These are phyloP conservation scores for Coptodon bakossiorum DNA, from an alignment of 2,113 vertebrate genomes.

Conservation along the genomic window DNA sequence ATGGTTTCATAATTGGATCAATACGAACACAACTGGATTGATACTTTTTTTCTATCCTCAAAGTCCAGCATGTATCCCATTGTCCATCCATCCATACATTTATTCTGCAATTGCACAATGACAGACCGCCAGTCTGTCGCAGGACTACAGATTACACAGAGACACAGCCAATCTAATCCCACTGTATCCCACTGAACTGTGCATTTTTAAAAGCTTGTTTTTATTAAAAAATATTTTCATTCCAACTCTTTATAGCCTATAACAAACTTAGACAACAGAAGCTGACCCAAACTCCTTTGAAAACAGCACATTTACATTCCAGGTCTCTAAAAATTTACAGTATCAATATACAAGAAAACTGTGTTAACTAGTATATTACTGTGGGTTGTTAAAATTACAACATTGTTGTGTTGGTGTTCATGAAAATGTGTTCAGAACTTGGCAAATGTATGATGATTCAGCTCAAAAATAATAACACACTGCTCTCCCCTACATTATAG, in stretches of 20 bases:
- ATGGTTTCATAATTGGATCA: background rate
- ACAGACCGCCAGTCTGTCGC: background rate
- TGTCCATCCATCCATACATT: background rate
- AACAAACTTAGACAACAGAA: background rate
- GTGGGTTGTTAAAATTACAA: too few species aligned
- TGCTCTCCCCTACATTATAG: too few species aligned
- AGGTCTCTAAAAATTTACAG: background rate
- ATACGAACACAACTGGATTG: background rate
- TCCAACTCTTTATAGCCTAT: background rate
- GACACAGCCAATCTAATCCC: background rate
- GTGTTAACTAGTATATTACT: too few species aligned
- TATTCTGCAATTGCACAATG: background rate
- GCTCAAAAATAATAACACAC: too few species aligned
- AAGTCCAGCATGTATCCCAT: background rate
- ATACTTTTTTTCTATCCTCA: background rate
- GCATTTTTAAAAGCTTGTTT: background rate
- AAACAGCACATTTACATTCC: background rate
- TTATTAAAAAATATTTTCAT: background rate
- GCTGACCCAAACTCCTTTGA: background rate
- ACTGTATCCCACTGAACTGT: background rate
- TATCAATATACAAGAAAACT: too few species aligned
- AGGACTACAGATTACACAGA: background rate
- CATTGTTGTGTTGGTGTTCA: too few species aligned
- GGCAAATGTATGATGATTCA: too few species aligned
- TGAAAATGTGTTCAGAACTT: too few species aligned